phyloP scores from a whole-genome alignment of 2,113 vertebrate species.

The Ascaphus truei region DNA sequence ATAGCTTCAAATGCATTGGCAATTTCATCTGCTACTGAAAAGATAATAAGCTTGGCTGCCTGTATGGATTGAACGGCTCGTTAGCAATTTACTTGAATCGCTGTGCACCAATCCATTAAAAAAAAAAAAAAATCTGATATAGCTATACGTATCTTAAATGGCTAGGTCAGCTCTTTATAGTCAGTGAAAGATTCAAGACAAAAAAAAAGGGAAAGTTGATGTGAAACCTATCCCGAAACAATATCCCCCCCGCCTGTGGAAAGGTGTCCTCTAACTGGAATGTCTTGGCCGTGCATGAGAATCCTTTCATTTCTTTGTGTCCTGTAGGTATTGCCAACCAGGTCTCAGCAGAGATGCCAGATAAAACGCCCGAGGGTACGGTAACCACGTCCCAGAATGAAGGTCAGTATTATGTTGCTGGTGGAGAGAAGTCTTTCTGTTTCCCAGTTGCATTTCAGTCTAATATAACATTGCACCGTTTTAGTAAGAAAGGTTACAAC shows the following conservation, averaged over 20 bases:
- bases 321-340: constrained; percentile 42
- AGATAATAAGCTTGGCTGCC: neutral
- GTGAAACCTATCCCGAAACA: constrained; percentile 34
- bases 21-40: neutral
- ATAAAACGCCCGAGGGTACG: constrained; percentile 48
- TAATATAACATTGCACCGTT: constrained; percentile 21
- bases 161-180: constrained; percentile 3
- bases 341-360: constrained; percentile 44
- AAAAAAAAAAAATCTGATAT: neutral
- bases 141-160: constrained; percentile 12
- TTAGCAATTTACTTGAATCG: constrained; percentile 17
- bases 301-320: constrained; percentile 42
- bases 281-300: neutral
- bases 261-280: constrained; percentile 25
- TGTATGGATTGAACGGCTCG: neutral
- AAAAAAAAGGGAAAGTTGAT: constrained; percentile 18
- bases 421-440: constrained; percentile 20
- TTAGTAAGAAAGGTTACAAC: constrained; percentile 9
- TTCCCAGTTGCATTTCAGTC: constrained; percentile 1
- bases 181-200: constrained; percentile 5
- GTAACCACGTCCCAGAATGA: constrained; percentile 39
- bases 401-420: constrained; percentile 37
- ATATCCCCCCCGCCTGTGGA: neutral
- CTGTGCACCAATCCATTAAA: neutral
- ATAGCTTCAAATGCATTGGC: neutral